Evolutionary conservation across 2,113 vertebrate genomes (phyloP).

Genomic region (Corydoras sp.): DNA sequence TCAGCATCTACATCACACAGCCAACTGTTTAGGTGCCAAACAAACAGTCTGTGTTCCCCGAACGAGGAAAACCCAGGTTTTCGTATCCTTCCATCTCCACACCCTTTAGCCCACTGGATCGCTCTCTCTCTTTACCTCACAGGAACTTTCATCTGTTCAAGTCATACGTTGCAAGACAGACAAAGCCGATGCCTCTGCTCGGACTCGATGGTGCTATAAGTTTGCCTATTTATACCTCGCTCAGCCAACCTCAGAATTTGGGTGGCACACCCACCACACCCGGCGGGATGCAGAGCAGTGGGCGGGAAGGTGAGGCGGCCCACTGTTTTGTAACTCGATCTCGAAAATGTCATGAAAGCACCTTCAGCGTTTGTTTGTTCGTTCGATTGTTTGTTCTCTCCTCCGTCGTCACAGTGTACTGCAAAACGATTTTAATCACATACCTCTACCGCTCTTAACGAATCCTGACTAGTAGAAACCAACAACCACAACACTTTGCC

Average conservation of each 20-base stretch:
- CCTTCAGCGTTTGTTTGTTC: slow-evolving; percentile 10
- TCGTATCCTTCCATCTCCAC: background rate
- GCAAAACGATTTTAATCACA: slow-evolving; percentile 34
- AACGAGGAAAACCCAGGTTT: background rate
- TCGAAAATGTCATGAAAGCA: slow-evolving; percentile 22
- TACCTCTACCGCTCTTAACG: slow-evolving; percentile 40
- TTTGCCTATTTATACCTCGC: slow-evolving; percentile 43
- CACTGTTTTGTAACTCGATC: slow-evolving; percentile 13
- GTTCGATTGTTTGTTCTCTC: slow-evolving; percentile 10
- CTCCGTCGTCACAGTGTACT: slow-evolving; percentile 22
- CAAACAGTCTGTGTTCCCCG: background rate
- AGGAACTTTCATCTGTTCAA: slow-evolving; percentile 37
- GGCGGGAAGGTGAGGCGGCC: background rate
- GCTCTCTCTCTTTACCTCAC: slow-evolving; percentile 16
- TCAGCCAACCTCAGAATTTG: slow-evolving; percentile 49
- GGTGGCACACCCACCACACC: slow-evolving; percentile 32
- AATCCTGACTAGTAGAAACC: slow-evolving; percentile 40
- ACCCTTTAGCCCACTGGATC: background rate
- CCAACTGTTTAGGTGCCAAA: slow-evolving; percentile 46
- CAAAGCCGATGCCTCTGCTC: slow-evolving; percentile 32
- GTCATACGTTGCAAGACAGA: slow-evolving; percentile 32
- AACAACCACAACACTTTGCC: slow-evolving; percentile 52
- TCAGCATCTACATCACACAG: slow-evolving; percentile 15
- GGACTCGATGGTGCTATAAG: slow-evolving; percentile 42
- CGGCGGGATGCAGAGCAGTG: slow-evolving; percentile 14